Evolutionary conservation across 64 coral and sea anemone genomes (phyloP).

Genomic region (Platygyra sinensis): DNA sequence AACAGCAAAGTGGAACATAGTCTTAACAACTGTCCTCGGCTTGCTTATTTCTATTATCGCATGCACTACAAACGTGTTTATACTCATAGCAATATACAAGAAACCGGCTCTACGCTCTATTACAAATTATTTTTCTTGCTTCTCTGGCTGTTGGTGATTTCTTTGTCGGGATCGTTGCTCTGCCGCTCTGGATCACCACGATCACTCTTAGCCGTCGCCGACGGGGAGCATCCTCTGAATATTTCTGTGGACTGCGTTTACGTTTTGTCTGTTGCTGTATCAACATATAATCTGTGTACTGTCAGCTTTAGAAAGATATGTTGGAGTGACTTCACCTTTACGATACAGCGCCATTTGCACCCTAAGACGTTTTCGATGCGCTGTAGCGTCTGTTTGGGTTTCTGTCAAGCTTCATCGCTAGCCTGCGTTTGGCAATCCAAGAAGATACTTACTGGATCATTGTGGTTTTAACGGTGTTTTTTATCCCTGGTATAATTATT

Average conservation of each 20-base stretch:
- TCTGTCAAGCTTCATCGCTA: neutral
- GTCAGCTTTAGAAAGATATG: conserved; percentile 27
- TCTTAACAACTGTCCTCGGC: neutral
- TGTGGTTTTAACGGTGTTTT: conserved; percentile 3
- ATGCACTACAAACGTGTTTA: conserved; percentile 15
- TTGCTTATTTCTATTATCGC: conserved; percentile 3
- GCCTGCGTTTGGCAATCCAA: neutral
- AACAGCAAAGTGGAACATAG: conserved; percentile 16
- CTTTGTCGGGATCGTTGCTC: conserved; percentile 2
- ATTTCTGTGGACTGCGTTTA: conserved; percentile 19
- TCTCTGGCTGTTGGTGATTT: conserved; percentile 19
- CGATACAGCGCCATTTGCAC: conserved; percentile 11
- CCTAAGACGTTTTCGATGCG: neutral
- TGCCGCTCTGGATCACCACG: conserved; percentile 17
- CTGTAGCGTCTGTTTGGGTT: neutral
- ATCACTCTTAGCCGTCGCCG: neutral
- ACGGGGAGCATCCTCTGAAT: conserved; percentile 14
- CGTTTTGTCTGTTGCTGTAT: conserved; percentile 16
- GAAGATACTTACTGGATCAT: conserved; percentile 22
- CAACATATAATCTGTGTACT: conserved; percentile 37
- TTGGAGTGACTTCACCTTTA: conserved; percentile 15
- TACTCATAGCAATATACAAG: conserved; percentile 15
- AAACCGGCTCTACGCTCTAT: conserved; percentile 3
- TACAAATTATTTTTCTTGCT: conserved; percentile 38
- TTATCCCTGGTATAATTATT: neutral